These are phyloP conservation scores for Argya squamiceps DNA, from an alignment of 2,797 vertebrate genomes.

Conservation along the genomic window DNA sequence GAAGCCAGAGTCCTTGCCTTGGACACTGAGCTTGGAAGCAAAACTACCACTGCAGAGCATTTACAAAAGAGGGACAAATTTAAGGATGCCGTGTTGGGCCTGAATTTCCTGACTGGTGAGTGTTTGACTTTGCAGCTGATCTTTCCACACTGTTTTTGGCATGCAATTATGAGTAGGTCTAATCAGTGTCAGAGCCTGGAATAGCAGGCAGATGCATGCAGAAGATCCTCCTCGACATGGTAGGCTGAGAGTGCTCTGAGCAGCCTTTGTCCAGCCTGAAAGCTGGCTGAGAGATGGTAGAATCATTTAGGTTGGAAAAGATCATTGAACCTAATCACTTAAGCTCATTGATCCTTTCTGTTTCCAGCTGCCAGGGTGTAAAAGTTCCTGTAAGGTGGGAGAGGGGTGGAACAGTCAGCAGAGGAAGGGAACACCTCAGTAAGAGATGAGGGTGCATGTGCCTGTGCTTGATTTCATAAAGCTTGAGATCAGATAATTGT, in stretches of 20 bases:
- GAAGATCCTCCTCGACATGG: rapidly evolving
- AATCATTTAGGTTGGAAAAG: neutral
- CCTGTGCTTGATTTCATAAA: neutral
- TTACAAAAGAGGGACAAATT: neutral
- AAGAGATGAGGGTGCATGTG: neutral
- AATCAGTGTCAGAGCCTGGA: conserved; percentile 8
- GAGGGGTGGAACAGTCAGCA: neutral
- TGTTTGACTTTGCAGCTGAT: conserved; percentile 39
- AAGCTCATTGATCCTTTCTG: neutral
- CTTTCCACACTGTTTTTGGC: neutral
- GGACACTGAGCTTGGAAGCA: neutral
- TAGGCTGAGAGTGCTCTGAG: neutral
- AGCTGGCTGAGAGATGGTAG: neutral
- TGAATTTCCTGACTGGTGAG: conserved; percentile 41
- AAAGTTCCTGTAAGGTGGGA: neutral
- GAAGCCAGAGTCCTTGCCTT: neutral
- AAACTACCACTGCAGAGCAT: neutral
- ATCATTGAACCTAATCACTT: neutral
- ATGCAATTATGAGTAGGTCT: neutral
- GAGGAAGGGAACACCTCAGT: neutral
- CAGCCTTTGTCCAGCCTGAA: neutral
- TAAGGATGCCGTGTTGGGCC: neutral
- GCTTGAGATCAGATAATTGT: neutral
- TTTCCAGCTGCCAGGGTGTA: neutral
- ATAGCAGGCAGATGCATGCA: neutral